A percentile compares a stretch with the other conserved stretches of the same genome.
Evolutionary conservation across 2,797 vertebrate genomes (phyloP).

Genomic region (Phalanger gymnotis): DNA sequence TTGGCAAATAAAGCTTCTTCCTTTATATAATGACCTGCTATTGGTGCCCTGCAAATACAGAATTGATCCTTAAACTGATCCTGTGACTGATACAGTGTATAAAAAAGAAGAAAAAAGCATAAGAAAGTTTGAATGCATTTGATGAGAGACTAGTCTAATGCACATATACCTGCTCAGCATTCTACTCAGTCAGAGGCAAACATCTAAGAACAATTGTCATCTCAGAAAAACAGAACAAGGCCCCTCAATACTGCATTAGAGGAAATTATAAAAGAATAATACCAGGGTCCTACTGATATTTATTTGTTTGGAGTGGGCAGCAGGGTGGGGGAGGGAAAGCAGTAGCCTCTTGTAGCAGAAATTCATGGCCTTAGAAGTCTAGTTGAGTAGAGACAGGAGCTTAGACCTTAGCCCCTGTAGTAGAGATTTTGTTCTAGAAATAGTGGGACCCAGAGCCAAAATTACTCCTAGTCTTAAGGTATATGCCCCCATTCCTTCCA

Average conservation of each 20-base stretch:
- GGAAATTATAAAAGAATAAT: background rate
- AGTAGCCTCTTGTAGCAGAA: too few relatives aligned
- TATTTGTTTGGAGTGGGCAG: too few relatives aligned
- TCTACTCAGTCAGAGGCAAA: conserved; percentile 41
- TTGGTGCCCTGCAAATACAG: background rate
- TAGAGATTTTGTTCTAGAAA: too few relatives aligned
- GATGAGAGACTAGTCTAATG: background rate
- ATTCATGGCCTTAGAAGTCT: too few relatives aligned
- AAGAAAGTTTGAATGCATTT: conserved; percentile 46
- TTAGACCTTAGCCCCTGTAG: too few relatives aligned
- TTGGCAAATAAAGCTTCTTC: background rate
- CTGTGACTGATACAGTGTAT: conserved; percentile 19
- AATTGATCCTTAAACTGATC: conserved; percentile 15
- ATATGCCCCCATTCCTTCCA: too few relatives aligned
- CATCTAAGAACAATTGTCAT: background rate
- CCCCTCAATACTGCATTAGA: background rate
- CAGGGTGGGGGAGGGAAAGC: too few relatives aligned
- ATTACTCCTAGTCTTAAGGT: too few relatives aligned
- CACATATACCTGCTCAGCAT: conserved; percentile 21
- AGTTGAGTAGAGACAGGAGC: too few relatives aligned
- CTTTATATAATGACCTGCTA: conserved; percentile 14
- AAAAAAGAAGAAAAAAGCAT: conserved; percentile 25
- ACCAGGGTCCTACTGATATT: too few relatives aligned
- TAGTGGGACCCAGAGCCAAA: too few relatives aligned
- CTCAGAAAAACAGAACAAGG: background rate